Percentiles rank a stretch among this genome's conserved stretches.
Evolutionary conservation across 2,113 vertebrate genomes (phyloP).

Genomic region (Corythornis cristatus): DNA sequence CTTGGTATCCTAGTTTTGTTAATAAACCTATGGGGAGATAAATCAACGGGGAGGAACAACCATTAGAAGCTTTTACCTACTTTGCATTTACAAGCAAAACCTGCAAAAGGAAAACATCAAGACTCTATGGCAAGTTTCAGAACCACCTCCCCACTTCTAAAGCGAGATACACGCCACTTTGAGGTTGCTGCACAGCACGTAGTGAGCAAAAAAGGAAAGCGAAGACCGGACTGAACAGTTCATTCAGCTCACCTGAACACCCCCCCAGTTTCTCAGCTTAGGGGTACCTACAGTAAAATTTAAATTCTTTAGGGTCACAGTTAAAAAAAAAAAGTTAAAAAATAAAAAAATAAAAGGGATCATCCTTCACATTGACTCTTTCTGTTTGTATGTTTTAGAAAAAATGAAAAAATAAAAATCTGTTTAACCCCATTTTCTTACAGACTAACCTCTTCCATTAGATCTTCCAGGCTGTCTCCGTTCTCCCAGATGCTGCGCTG

Average conservation of each 20-base stretch:
- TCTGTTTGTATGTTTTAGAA: no score
- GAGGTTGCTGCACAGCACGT: conserved; percentile 74
- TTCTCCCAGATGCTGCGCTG: conserved; percentile 98
- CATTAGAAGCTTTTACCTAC: conserved; percentile 93
- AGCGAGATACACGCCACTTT: conserved; percentile 77
- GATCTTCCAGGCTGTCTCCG: conserved; percentile 90
- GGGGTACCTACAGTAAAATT: conserved; percentile 87
- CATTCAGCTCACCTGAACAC: conserved; percentile 96
- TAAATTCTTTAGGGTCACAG: conserved; percentile 84
- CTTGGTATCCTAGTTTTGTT: conserved; percentile 97
- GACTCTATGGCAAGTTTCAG: conserved; percentile 81
- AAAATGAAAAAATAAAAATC: not conserved
- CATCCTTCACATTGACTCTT: conserved; percentile 68
- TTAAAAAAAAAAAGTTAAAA: conserved; percentile 82
- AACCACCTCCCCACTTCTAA: conserved; percentile 81
- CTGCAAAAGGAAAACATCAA: conserved; percentile 86
- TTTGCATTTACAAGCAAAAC: conserved; percentile 79
- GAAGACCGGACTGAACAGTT: conserved; percentile 85
- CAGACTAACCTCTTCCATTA: conserved; percentile 99
- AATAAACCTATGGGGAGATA: conserved; percentile 99
- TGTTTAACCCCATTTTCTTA: conserved; percentile 72
- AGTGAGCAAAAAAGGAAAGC: conserved; percentile 76
- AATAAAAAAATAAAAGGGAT: conserved; percentile 69
- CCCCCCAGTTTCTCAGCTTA: conserved; percentile 93
- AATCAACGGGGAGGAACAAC: conserved; percentile 99